Conservation (phyloP, 2,113 vertebrate genomes). For the Dissostichus mawsoni region DNA sequence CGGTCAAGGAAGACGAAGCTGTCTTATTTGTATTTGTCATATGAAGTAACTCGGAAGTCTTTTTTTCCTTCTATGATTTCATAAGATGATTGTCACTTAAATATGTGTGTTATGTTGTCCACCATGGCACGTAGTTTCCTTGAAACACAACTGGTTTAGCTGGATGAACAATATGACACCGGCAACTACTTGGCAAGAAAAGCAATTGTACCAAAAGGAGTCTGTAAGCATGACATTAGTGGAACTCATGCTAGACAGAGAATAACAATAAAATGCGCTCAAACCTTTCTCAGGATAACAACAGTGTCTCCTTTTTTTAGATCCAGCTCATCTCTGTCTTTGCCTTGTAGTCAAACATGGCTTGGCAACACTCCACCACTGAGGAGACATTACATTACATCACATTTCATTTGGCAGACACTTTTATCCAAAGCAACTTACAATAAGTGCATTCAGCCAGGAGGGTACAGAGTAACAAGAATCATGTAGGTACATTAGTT, state of each 20-base stretch:
- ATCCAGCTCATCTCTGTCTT: constrained; percentile 83
- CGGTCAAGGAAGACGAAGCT: constrained; percentile 25
- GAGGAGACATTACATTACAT: constrained; percentile 27
- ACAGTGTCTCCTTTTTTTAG: constrained; percentile 85
- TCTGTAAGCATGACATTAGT: background rate
- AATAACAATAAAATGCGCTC: constrained; percentile 9
- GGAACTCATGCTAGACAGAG: background rate
- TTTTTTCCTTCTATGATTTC: too few species aligned
- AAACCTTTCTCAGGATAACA: constrained; percentile 86
- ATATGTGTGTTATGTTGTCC: background rate
- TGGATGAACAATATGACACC: constrained; percentile 1
- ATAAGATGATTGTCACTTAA: too few species aligned
- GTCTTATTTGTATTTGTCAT: background rate
- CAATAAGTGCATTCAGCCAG: too few species aligned
- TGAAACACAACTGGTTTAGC: constrained; percentile 53
- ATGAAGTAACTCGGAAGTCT: too few species aligned
- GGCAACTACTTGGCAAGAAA: background rate
- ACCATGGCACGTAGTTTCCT: background rate
- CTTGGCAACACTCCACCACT: constrained; percentile 84
- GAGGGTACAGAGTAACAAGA: too few species aligned
- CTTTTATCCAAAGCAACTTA: too few species aligned
- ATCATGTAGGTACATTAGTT: too few species aligned
- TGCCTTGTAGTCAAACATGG: constrained; percentile 87
- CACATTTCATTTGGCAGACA: too few species aligned
- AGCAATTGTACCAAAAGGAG: background rate